Percentiles rank a stretch among this genome's conserved stretches.
phyloP scores from a whole-genome alignment of 2,888 invertebrate species.

The Noctua comes region DNA sequence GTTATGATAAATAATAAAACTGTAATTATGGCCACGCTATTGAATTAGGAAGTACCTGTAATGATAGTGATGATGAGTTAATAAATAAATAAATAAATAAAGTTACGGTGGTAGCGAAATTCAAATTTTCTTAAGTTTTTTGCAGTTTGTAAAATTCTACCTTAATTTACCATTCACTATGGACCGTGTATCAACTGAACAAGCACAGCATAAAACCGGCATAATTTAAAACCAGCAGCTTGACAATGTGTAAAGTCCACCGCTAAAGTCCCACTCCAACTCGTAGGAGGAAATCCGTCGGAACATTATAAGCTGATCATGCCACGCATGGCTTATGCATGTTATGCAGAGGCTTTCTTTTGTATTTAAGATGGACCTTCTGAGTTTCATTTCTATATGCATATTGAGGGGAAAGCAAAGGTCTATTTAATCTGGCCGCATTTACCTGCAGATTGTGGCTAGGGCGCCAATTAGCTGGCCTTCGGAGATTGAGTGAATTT shows the following conservation, averaged over 20 bases:
- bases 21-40: too few relatives aligned
- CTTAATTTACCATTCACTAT: background rate
- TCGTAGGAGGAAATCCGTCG: background rate
- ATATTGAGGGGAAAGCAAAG: slow-evolving; percentile 40
- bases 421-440: slow-evolving; percentile 66
- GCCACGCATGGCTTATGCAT: background rate
- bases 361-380: slow-evolving; percentile 19
- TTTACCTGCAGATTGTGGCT: slow-evolving; percentile 72
- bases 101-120: too few relatives aligned
- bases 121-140: too few relatives aligned
- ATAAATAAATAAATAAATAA: too few relatives aligned
- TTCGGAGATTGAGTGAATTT: slow-evolving; percentile 65
- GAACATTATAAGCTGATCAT: background rate
- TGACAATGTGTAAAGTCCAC: background rate
- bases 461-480: slow-evolving; percentile 71
- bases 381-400: background rate
- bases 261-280: background rate
- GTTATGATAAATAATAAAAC: too few relatives aligned
- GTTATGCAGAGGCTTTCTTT: background rate
- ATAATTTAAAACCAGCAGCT: background rate
- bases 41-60: too few relatives aligned
- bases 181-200: too few relatives aligned
- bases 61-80: too few relatives aligned
- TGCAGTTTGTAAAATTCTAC: too few relatives aligned
- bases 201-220: background rate